Percentiles rank a stretch among this genome's conserved stretches.
phyloP scores from a whole-genome alignment of 2,888 invertebrate genomes.

The Calliopum simillimum region DNA sequence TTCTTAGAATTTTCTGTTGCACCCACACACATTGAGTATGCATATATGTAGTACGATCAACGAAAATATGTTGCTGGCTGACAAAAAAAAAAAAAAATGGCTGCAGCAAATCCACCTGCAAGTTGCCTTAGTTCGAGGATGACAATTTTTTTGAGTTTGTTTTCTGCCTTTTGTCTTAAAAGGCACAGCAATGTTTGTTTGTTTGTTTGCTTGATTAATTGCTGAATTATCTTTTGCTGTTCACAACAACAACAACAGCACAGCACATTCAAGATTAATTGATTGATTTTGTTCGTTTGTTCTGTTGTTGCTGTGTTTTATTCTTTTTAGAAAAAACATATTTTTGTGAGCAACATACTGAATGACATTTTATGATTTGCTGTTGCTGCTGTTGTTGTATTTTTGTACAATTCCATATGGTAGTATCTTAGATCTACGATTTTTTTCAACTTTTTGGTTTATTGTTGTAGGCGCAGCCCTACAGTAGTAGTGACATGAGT shows the following conservation, averaged over 20 bases:
- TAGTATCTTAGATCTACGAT: no score
- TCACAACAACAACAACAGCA: neutral
- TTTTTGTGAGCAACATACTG: neutral
- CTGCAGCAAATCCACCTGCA: constrained; percentile 30
- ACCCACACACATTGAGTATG: constrained; percentile 33
- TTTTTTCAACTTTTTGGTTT: no score
- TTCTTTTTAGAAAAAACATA: neutral
- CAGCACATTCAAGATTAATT: constrained; percentile 24
- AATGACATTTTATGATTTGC: constrained; percentile 7
- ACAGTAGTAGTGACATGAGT: no score
- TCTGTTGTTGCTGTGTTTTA: neutral
- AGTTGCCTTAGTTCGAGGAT: constrained; percentile 6
- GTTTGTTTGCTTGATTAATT: constrained; percentile 26
- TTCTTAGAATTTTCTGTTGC: constrained; percentile 18
- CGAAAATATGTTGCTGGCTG: neutral
- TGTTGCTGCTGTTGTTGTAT: neutral
- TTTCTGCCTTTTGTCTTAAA: no score
- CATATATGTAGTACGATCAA: no score
- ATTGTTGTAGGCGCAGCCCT: no score
- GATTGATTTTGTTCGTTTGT: constrained; percentile 18
- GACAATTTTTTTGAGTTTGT: no score
- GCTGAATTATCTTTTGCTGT: constrained; percentile 12
- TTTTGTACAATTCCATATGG: no score
- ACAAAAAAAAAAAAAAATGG: constrained; percentile 7
- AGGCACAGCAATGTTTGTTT: no score